Evolutionary conservation across 2,888 invertebrate genomes (phyloP).

Genomic region (Heteromurus nitidus): DNA sequence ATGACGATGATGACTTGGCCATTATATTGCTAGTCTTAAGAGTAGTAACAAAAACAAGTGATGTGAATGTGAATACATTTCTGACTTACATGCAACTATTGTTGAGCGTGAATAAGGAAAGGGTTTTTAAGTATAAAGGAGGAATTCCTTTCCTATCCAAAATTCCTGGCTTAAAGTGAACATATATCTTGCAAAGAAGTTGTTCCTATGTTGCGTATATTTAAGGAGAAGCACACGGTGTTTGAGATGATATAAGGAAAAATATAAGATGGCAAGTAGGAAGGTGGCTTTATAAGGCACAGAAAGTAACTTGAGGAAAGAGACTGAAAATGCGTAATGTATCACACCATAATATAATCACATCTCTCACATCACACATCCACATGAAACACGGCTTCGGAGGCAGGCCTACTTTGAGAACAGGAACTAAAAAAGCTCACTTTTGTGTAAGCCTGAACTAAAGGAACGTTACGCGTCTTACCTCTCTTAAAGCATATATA

Average conservation of each 20-base stretch:
- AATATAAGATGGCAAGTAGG: not conserved
- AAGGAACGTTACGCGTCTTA: too few species aligned
- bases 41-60: too few species aligned
- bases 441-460: not conserved
- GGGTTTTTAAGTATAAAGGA: not conserved
- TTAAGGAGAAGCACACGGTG: not conserved
- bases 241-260: not conserved
- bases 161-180: not conserved
- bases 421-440: conserved; percentile 15
- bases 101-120: not conserved
- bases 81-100: not conserved
- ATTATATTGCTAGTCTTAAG: not conserved
- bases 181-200: not conserved
- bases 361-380: not conserved
- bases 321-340: not conserved
- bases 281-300: not conserved
- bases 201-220: not conserved
- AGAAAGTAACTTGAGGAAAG: not conserved
- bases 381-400: not conserved
- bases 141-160: not conserved
- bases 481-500: too few species aligned
- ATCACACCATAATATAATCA: not conserved
- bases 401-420: conserved; percentile 16
- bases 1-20: not conserved
- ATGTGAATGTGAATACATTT: too few species aligned